Base-by-base conservation (phyloP, 2,113 vertebrate genomes). In the Cryptoleucopteryx plumbea region DNA sequence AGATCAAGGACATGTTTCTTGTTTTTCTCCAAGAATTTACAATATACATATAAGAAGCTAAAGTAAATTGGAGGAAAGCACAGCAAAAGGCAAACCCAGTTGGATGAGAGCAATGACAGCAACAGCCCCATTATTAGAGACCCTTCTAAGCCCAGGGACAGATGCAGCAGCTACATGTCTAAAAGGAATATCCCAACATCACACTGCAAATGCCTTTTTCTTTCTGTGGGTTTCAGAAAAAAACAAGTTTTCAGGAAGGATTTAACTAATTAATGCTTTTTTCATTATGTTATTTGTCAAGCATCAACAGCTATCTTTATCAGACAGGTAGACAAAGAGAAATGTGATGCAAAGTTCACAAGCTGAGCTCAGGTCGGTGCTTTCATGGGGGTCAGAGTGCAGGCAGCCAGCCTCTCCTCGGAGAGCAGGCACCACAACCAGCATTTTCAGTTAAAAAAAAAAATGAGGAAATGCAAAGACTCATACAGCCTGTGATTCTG, bases 111-210 rank as follows among this genome's bases (percentile, higher is more conserved):
- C 43, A n/a, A 17, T 1, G 62, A 58, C 5, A 9, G 70, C 55
- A 70, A 50, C 45, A 70, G 73, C 50, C 8, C 9, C 0, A 1
- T 20, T 9, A 5, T 6, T n/a, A 8, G 26, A 77, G 29, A 32
- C 22, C 25, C n/a, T 22, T 52, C 34, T 31, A 16, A 20, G 48
- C 38, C 10, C 55, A 42, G 29, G 26, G 65, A 50, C 19, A 12
- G 38, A 42, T 0, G 0, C 7, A 0, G 19, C 42, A 43, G 47
- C 83, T 26, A 13, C 45, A 23, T 1, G 1, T 11, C 68, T 25
- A 32, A 43, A 66, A 74, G 78, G 32, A 74, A 36, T 4, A 20
- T 20, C 72, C 58, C 58, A 50, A 6, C 18, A 19, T 6, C 16
- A 36, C 17, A 8, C 58, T 15, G 25, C 2, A 3, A 84, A 53